Percentiles rank a stretch among this genome's conserved stretches.
phyloP scores from a whole-genome alignment of 2,113 vertebrate species.

The Vimba vimba region DNA sequence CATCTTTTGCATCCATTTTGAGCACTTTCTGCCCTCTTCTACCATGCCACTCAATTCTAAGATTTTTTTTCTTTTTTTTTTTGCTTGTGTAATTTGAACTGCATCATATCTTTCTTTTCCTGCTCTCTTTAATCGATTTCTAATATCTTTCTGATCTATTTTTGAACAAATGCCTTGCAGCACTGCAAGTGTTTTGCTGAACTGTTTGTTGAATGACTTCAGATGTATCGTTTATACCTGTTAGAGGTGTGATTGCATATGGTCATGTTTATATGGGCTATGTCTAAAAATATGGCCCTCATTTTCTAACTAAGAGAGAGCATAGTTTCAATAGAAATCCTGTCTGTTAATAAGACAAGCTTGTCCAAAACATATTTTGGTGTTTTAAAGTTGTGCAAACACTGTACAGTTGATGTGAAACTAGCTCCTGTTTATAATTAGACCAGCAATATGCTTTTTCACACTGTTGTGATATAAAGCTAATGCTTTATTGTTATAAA shows the following conservation, averaged over 20 bases:
- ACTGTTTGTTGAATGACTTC: slow-evolving; percentile 33
- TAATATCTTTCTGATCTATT: slow-evolving; percentile 44
- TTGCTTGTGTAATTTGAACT: slow-evolving; percentile 21
- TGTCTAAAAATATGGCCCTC: slow-evolving; percentile 16
- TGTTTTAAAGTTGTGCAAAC: slow-evolving; percentile 42
- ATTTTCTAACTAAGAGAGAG: slow-evolving; percentile 34
- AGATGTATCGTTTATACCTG: slow-evolving; percentile 37
- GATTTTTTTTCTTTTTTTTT: background rate
- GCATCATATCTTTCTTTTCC: slow-evolving; percentile 33
- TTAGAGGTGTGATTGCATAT: slow-evolving; percentile 28
- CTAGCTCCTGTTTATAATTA: slow-evolving; percentile 44
- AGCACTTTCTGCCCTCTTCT: background rate
- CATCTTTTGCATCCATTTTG: background rate
- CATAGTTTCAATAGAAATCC: slow-evolving; percentile 27
- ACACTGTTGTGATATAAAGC: slow-evolving; percentile 57
- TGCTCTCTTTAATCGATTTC: slow-evolving; percentile 36
- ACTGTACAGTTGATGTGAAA: slow-evolving; percentile 35
- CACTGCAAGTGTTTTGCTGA: slow-evolving; percentile 34
- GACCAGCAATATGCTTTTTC: slow-evolving; percentile 52
- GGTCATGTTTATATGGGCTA: slow-evolving; percentile 33
- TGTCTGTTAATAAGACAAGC: slow-evolving; percentile 30
- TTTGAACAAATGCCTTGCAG: slow-evolving; percentile 43
- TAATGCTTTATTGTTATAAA: slow-evolving; percentile 37
- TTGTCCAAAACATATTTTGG: slow-evolving; percentile 26
- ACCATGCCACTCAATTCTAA: background rate